Conservation (phyloP, 1,140 invertebrate species). For the Protaetia brevitarsis region DNA sequence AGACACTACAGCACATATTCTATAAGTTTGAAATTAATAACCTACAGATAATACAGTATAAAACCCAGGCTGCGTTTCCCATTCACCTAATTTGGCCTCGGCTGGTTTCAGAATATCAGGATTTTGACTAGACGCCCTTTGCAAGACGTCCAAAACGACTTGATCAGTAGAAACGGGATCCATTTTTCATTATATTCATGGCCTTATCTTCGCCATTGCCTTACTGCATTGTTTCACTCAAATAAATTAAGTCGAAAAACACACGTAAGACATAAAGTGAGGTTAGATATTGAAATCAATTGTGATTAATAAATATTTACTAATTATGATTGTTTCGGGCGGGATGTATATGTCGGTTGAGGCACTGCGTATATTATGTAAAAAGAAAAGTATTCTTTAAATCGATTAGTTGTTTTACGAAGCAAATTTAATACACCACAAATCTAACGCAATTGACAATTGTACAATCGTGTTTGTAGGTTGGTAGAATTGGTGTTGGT, state of each 20-base stretch:
- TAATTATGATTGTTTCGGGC: too few species aligned
- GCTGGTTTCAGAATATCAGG: conserved; percentile 80
- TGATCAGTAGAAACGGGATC: conserved; percentile 55
- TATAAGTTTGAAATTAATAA: neutral
- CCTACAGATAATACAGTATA: conserved; percentile 77
- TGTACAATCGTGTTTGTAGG: too few species aligned
- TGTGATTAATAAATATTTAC: too few species aligned
- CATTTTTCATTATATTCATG: conserved; percentile 42
- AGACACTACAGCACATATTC: neutral
- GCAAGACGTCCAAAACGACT: conserved; percentile 69
- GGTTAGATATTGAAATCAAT: too few species aligned
- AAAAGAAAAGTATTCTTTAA: too few species aligned
- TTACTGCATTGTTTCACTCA: neutral
- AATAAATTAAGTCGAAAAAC: neutral
- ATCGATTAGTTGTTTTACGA: too few species aligned
- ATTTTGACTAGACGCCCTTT: conserved; percentile 81
- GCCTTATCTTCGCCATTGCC: neutral
- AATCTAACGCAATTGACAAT: too few species aligned
- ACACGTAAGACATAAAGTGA: too few species aligned
- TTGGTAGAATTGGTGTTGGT: too few species aligned
- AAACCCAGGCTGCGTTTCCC: conserved; percentile 85
- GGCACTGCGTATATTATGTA: too few species aligned
- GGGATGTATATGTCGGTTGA: too few species aligned
- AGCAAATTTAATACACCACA: too few species aligned
- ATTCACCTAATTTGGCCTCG: conserved; percentile 78